phyloP scores from a whole-genome alignment of 2,888 invertebrate species.

The Diloba caeruleocephala region DNA sequence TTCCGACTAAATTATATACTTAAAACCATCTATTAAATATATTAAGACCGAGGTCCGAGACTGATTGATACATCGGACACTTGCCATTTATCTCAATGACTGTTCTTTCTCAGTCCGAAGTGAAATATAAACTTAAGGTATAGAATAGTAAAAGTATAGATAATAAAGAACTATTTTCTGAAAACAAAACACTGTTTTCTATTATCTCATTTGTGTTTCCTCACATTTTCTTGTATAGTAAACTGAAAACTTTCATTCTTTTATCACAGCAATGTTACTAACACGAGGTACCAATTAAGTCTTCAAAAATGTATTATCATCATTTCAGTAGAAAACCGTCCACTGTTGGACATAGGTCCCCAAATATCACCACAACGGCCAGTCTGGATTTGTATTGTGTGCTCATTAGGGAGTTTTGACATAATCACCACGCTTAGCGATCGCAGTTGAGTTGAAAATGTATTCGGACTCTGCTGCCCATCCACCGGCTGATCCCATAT shows the following conservation, averaged over 20 bases:
- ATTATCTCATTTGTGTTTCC: conserved; percentile 30
- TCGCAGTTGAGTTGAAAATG: too few species aligned
- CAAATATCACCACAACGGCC: too few species aligned
- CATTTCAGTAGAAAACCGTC: too few species aligned
- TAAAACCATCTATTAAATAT: not conserved
- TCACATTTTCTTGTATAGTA: conserved; percentile 30
- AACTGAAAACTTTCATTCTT: conserved; percentile 33
- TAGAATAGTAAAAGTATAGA: not conserved
- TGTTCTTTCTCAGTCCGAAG: not conserved
- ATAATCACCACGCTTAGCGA: too few species aligned
- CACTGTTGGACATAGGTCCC: too few species aligned
- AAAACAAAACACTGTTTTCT: conserved; percentile 33
- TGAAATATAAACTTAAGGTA: conserved; percentile 22
- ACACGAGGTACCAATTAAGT: conserved; percentile 2
- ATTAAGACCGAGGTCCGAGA: not conserved
- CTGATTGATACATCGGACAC: conserved; percentile 5
- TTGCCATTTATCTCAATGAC: conserved; percentile 1
- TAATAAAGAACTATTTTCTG: conserved; percentile 25
- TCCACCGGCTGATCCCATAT: too few species aligned
- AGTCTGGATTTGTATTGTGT: too few species aligned
- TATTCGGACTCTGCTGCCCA: too few species aligned
- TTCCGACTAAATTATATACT: conserved; percentile 10
- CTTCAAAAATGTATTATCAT: too few species aligned
- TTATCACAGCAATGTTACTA: conserved; percentile 26
- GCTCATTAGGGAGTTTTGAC: too few species aligned